Evolutionary conservation across 2,113 vertebrate species (phyloP).

Genomic region (Crocuta crocuta): DNA sequence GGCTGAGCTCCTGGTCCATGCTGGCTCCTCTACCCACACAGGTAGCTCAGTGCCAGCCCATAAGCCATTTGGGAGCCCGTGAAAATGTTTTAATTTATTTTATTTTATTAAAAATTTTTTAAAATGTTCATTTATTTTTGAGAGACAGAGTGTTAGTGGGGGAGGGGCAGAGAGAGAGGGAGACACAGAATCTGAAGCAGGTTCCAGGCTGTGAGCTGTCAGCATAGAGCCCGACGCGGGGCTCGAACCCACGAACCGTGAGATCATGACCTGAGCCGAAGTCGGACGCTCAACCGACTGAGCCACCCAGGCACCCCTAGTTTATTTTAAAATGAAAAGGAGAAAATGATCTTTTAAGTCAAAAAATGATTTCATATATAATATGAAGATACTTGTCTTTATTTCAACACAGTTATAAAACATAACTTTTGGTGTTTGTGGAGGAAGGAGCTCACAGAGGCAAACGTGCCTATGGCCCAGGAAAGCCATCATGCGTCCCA

Average conservation of each 20-base stretch:
- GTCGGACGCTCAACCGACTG: neutral
- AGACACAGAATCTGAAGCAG: neutral
- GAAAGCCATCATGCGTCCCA: neutral
- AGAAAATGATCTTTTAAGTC: neutral
- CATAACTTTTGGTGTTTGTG: neutral
- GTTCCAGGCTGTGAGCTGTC: neutral
- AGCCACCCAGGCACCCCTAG: neutral
- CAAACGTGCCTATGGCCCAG: neutral
- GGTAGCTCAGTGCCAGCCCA: neutral
- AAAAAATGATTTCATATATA: neutral
- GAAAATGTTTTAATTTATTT: neutral
- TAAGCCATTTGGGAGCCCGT: neutral
- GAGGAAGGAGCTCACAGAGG: neutral
- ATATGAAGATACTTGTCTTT: neutral
- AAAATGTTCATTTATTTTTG: neutral
- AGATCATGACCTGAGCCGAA: neutral
- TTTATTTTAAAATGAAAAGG: constrained; percentile 39
- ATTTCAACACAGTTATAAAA: neutral
- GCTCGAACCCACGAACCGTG: neutral
- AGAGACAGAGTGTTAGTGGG: neutral
- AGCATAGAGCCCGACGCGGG: neutral
- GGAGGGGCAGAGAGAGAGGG: neutral
- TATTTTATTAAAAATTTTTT: neutral
- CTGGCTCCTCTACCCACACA: fast-evolving
- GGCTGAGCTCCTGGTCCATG: neutral